Conservation (phyloP, 2,888 invertebrate species). For the Caenorhabditis sulstoni region DNA sequence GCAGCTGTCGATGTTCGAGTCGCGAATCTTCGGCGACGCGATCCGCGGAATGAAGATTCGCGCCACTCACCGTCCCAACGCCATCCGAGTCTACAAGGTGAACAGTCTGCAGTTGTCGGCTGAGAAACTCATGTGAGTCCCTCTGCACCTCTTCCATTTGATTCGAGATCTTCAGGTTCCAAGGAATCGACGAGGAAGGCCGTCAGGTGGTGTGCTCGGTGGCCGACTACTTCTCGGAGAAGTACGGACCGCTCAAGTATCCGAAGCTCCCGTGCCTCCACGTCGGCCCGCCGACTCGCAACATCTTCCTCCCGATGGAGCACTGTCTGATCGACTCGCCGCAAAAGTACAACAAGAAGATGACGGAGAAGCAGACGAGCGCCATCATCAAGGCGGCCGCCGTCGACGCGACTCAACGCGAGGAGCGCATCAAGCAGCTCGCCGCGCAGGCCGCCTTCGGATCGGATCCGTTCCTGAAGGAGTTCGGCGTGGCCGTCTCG, state of each 20-base stretch:
- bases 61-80: constrained; percentile 71
- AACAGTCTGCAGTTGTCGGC: constrained; percentile 74
- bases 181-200: constrained; percentile 66
- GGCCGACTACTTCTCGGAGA: constrained; percentile 75
- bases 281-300: constrained; percentile 76
- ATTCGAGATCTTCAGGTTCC: constrained; percentile 60
- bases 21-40: constrained; percentile 68
- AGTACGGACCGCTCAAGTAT: constrained; percentile 71
- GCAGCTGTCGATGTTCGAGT: constrained; percentile 68
- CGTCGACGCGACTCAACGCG: constrained; percentile 75
- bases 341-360: constrained; percentile 77
- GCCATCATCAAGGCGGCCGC: constrained; percentile 76
- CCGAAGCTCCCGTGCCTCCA: constrained; percentile 78
- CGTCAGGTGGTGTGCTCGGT: constrained; percentile 69
- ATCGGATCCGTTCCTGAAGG: constrained; percentile 74
- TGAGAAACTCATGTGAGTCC: constrained; percentile 66
- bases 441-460: constrained; percentile 74
- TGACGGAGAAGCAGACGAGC: constrained; percentile 75
- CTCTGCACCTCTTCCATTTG: neutral
- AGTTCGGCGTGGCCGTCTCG: constrained; percentile 72
- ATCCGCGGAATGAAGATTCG: constrained; percentile 74
- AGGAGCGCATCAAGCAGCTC: constrained; percentile 70
- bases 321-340: constrained; percentile 74
- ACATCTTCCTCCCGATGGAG: constrained; percentile 77
- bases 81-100: constrained; percentile 76